Conservation (phyloP, 2,113 vertebrate species). For the Apodemus speciosus region DNA sequence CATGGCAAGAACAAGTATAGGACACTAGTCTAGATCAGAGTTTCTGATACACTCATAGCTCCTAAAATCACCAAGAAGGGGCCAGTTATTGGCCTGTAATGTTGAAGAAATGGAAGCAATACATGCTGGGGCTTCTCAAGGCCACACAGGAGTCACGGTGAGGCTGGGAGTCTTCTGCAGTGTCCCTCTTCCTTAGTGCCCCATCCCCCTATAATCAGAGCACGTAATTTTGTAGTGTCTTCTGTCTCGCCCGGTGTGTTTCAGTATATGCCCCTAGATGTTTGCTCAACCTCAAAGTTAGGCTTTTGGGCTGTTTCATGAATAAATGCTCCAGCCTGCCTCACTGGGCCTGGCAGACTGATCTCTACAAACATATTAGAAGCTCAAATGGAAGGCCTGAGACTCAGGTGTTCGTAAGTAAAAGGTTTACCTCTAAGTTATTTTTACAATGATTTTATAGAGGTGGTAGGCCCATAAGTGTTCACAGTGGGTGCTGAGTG, state of each 20-base stretch:
- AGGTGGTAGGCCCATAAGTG: background rate
- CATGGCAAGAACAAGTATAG: too few relatives aligned
- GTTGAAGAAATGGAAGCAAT: background rate
- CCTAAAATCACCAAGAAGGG: background rate
- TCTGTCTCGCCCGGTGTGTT: background rate
- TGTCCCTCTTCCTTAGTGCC: background rate
- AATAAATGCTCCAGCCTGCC: background rate
- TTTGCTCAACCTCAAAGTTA: background rate
- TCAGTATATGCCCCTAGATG: background rate
- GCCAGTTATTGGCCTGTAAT: background rate
- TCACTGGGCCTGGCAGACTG: background rate
- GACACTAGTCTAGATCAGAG: background rate
- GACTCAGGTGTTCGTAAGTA: background rate
- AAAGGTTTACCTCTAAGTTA: background rate
- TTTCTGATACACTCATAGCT: rapidly evolving
- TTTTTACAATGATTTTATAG: background rate
- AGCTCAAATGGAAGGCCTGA: background rate
- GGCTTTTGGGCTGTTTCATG: too few relatives aligned
- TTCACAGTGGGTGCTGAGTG: background rate
- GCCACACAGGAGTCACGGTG: background rate
- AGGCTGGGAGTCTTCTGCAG: background rate
- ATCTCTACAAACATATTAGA: background rate
- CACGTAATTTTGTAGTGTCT: background rate
- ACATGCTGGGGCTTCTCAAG: background rate
- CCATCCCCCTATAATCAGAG: background rate